A percentile compares a stretch with the other conserved stretches of the same genome.
Conservation (phyloP, 1,140 invertebrate genomes). For the Drosophila varians region DNA sequence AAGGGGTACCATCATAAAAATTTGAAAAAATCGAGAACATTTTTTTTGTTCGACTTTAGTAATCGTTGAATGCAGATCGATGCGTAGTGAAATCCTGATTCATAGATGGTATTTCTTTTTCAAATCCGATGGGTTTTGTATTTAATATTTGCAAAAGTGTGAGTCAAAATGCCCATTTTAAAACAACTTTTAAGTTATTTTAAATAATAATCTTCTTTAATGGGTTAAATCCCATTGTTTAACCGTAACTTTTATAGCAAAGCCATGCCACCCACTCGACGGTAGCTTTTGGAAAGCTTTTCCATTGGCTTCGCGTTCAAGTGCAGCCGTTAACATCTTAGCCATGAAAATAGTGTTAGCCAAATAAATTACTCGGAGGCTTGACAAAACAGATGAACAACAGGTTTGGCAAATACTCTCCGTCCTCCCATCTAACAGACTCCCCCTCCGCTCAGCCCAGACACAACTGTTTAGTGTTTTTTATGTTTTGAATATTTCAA, state of each 20-base stretch:
- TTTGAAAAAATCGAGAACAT: too few relatives aligned
- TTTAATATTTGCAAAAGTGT: too few relatives aligned
- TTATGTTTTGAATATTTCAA: conserved; percentile 41
- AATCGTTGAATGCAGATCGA: too few relatives aligned
- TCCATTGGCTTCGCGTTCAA: conserved; percentile 42
- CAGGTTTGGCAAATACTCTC: conserved; percentile 56
- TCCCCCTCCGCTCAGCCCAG: background rate
- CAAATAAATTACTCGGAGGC: conserved; percentile 46
- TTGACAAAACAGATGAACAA: conserved; percentile 57
- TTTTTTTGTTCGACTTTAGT: too few relatives aligned
- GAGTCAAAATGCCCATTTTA: too few relatives aligned
- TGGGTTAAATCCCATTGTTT: conserved; percentile 15
- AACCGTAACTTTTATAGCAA: conserved; percentile 13
- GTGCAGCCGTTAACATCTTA: conserved; percentile 62
- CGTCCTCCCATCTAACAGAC: conserved; percentile 1
- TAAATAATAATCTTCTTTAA: too few relatives aligned
- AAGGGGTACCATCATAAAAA: too few relatives aligned
- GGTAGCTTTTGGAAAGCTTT: conserved; percentile 27
- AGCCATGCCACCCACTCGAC: conserved; percentile 21
- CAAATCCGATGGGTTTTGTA: too few relatives aligned
- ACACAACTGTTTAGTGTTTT: conserved; percentile 52
- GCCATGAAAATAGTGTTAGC: conserved; percentile 75
- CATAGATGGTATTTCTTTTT: too few relatives aligned
- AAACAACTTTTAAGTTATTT: too few relatives aligned
- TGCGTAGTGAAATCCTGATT: too few relatives aligned